phyloP scores from a whole-genome alignment of 2,888 invertebrate genomes.

The Apantesis nais region DNA sequence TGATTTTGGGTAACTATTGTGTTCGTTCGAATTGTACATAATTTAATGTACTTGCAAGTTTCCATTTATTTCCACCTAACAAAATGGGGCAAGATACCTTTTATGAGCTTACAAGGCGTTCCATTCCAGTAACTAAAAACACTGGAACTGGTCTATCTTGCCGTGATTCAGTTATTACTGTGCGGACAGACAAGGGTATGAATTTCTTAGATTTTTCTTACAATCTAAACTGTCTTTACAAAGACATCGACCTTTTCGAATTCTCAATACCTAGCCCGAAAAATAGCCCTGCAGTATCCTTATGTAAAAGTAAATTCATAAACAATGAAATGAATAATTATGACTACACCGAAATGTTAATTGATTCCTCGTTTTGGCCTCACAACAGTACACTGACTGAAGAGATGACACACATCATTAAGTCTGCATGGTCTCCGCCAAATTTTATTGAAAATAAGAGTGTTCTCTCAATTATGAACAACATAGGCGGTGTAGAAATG shows the following conservation, averaged over 20 bases:
- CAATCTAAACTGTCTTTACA: constrained; percentile 65
- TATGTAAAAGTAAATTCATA: constrained; percentile 57
- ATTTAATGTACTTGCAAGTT: neutral
- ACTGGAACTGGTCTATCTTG: constrained; percentile 61
- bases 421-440: constrained; percentile 68
- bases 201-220: constrained; percentile 63
- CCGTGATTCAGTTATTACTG: constrained; percentile 60
- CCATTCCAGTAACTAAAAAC: constrained; percentile 58
- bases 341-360: constrained; percentile 66
- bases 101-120: constrained; percentile 62
- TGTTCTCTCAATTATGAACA: constrained; percentile 68
- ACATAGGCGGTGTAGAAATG: constrained; percentile 69
- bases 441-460: constrained; percentile 54
- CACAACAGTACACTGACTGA: constrained; percentile 63
- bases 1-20: too few species aligned
- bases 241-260: constrained; percentile 62
- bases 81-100: constrained; percentile 52
- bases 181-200: constrained; percentile 66
- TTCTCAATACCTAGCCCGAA: constrained; percentile 57
- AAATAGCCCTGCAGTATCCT: constrained; percentile 57
- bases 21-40: neutral
- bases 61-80: neutral
- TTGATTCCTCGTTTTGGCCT: constrained; percentile 72
- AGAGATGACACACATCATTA: constrained; percentile 59
- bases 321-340: constrained; percentile 58